These are phyloP conservation scores for Lasioglossum lativentre DNA, from an alignment of 2,888 invertebrate genomes.

Conservation along the genomic window DNA sequence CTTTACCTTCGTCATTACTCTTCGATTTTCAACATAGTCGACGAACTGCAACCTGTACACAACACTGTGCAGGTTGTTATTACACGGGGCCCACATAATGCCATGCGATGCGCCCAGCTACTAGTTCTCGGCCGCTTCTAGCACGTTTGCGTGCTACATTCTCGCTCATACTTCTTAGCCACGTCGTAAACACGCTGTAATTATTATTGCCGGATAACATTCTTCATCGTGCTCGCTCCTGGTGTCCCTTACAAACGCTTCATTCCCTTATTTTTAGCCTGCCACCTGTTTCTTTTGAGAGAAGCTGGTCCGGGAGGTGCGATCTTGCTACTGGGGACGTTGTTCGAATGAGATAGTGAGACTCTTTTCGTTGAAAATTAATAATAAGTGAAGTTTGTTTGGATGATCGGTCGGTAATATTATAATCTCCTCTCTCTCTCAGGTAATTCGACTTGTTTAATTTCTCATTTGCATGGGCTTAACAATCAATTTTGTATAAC, in stretches of 20 bases:
- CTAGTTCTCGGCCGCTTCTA: slow-evolving; percentile 17
- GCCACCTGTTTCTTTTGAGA: neutral
- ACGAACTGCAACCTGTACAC: slow-evolving; percentile 23
- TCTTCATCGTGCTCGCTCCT: slow-evolving; percentile 32
- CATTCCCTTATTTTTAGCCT: slow-evolving; percentile 13
- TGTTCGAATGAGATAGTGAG: neutral
- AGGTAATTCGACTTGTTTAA: too few species aligned
- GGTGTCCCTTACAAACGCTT: slow-evolving; percentile 32
- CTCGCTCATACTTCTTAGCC: slow-evolving; percentile 22
- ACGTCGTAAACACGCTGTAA: slow-evolving; percentile 47
- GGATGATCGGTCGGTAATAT: too few species aligned
- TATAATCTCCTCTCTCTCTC: too few species aligned
- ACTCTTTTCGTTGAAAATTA: neutral
- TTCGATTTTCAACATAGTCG: slow-evolving; percentile 50
- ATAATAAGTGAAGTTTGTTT: neutral
- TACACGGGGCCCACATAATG: slow-evolving; percentile 35
- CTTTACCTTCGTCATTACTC: slow-evolving; percentile 14
- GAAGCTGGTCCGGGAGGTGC: neutral
- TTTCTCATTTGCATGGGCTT: too few species aligned
- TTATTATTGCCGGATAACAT: slow-evolving; percentile 57
- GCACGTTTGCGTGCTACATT: slow-evolving; percentile 40
- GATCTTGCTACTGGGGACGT: neutral
- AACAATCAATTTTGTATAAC: too few species aligned
- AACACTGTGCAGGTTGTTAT: slow-evolving; percentile 42
- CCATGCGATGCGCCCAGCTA: slow-evolving; percentile 19